These are phyloP conservation scores for Psilopsiagon aurifrons DNA, from an alignment of 2,113 vertebrate genomes.

Conservation along the genomic window DNA sequence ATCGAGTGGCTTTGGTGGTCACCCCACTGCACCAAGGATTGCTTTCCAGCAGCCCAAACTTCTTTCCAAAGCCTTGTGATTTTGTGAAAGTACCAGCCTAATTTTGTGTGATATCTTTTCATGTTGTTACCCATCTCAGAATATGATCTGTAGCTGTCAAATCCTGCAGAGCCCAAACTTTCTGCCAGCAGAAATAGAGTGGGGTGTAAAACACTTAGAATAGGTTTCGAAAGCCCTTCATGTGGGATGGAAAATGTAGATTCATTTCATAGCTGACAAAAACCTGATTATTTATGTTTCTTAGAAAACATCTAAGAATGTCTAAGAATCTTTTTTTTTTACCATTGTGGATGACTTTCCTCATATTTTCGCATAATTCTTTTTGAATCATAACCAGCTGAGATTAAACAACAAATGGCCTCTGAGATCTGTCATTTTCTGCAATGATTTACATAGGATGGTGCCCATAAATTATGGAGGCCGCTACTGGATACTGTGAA, in stretches of 20 bases:
- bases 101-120: not conserved
- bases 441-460: conserved; percentile 46
- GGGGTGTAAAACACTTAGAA: not conserved
- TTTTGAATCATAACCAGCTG: conserved; percentile 45
- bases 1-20: not conserved
- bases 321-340: conserved; percentile 57
- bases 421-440: conserved; percentile 21
- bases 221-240: conserved; percentile 21
- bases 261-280: conserved; percentile 39
- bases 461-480: conserved; percentile 58
- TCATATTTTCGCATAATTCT: conserved; percentile 13
- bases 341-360: conserved; percentile 29
- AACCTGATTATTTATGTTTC: conserved; percentile 55
- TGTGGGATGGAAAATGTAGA: conserved; percentile 22
- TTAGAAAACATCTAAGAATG: conserved; percentile 36
- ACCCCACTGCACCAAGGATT: no score
- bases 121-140: not conserved
- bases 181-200: conserved; percentile 43
- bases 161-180: not conserved
- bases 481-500: not conserved
- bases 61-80: not conserved
- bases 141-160: not conserved
- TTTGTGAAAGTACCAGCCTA: not conserved
- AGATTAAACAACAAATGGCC: conserved; percentile 45
- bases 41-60: not conserved